Evolutionary conservation across 2,888 invertebrate species (phyloP).

Genomic region (Aleiodes alternator): DNA sequence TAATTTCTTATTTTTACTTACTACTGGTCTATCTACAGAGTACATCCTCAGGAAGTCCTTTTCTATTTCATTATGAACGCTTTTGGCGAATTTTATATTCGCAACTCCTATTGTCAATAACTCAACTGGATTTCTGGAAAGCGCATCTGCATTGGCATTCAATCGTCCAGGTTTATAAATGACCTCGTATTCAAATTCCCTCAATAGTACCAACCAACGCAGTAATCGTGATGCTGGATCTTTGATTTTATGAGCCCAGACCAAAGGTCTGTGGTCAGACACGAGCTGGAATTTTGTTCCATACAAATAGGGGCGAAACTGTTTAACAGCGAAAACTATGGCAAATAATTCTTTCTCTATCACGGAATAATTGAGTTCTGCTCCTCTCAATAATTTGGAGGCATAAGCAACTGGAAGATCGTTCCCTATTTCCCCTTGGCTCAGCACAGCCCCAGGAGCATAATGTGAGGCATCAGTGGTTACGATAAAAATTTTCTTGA

Average conservation of each 20-base stretch:
- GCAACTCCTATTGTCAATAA: too few species aligned
- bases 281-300: conserved; percentile 48
- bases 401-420: conserved; percentile 66
- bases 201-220: too few species aligned
- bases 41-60: too few species aligned
- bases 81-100: too few species aligned
- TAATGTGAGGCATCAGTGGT: conserved; percentile 11
- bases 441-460: not conserved
- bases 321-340: conserved; percentile 41
- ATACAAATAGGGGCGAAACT: conserved; percentile 49
- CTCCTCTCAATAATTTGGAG: conserved; percentile 1
- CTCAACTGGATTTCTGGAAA: too few species aligned
- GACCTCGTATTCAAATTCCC: conserved; percentile 33
- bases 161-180: not conserved
- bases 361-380: conserved; percentile 42
- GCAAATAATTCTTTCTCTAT: conserved; percentile 49
- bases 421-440: conserved; percentile 11
- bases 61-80: too few species aligned
- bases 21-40: too few species aligned
- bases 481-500: not conserved
- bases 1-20: too few species aligned
- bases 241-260: conserved; percentile 23
- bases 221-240: not conserved
- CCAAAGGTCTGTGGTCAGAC: conserved; percentile 46
- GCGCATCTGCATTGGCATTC: too few species aligned